Evolutionary conservation across 2,797 vertebrate genomes (phyloP).

Genomic region (Chrosomus eos): DNA sequence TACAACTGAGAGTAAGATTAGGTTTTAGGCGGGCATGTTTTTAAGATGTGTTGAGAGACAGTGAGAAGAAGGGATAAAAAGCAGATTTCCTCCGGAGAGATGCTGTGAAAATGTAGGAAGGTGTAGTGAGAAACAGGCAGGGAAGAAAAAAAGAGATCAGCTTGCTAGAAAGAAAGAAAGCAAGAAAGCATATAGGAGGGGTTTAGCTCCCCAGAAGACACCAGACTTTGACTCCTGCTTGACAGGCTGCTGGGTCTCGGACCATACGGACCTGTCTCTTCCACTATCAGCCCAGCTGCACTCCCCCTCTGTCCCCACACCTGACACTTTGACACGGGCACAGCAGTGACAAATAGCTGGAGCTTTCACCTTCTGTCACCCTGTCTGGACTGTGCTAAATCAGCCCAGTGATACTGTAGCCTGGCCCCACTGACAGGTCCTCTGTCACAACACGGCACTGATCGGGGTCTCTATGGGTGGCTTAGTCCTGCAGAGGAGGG

Average conservation of each 20-base stretch:
- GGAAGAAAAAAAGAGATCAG: conserved; percentile 27
- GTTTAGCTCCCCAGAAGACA: conserved; percentile 65
- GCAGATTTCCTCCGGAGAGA: conserved; percentile 17
- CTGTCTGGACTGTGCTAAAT: conserved; percentile 80
- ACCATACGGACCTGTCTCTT: conserved; percentile 84
- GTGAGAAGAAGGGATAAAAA: conserved; percentile 28
- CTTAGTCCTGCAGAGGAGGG: conserved; percentile 69
- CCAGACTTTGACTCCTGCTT: conserved; percentile 66
- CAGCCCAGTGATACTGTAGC: conserved; percentile 76
- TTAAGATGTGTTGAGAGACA: conserved; percentile 62
- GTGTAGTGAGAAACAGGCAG: background rate
- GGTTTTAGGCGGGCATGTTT: conserved; percentile 55
- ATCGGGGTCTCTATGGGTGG: conserved; percentile 83
- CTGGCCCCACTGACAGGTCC: conserved; percentile 77
- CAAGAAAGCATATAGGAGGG: conserved; percentile 38
- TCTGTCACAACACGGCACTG: conserved; percentile 77
- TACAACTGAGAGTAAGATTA: conserved; percentile 49
- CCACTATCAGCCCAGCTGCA: conserved; percentile 83
- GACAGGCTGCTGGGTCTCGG: conserved; percentile 81
- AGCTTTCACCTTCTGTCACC: conserved; percentile 84
- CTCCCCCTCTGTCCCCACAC: conserved; percentile 77
- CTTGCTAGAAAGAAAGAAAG: conserved; percentile 23
- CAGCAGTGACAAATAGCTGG: conserved; percentile 86
- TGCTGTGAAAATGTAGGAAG: conserved; percentile 51
- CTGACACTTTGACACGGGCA: conserved; percentile 85